Evolutionary conservation across 2,888 invertebrate genomes (phyloP).

Genomic region (Drosophila melanosoma): DNA sequence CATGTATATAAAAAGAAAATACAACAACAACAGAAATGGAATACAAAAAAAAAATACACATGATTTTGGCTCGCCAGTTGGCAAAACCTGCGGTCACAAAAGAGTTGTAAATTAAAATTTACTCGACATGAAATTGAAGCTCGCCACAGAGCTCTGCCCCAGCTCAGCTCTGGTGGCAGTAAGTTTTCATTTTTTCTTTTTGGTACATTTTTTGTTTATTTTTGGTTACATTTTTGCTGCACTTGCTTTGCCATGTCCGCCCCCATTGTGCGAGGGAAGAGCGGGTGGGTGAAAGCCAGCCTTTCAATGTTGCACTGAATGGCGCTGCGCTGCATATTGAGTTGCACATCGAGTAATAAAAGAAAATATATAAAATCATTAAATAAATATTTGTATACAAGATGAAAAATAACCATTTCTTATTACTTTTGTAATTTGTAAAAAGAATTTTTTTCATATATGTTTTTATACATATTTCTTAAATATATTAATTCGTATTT

Average conservation of each 20-base stretch:
- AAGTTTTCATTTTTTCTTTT: slow-evolving; percentile 20
- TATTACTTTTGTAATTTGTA: not conserved
- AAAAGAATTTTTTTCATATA: not conserved
- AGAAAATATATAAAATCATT: too few species aligned
- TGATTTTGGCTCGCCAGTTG: slow-evolving; percentile 64
- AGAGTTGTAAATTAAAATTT: slow-evolving; percentile 80
- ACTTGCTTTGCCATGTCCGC: slow-evolving; percentile 43
- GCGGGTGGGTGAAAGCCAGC: not conserved
- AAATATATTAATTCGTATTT: not conserved
- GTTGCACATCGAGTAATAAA: slow-evolving; percentile 12
- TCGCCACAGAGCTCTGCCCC: slow-evolving; percentile 14
- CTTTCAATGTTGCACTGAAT: slow-evolving; percentile 34
- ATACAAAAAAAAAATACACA: slow-evolving; percentile 11
- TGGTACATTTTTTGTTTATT: not conserved
- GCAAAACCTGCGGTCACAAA: slow-evolving; percentile 73
- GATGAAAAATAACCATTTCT: not conserved
- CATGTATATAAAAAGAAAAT: slow-evolving; percentile 30
- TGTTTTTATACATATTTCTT: too few species aligned
- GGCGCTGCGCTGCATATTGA: slow-evolving; percentile 34
- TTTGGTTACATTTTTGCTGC: slow-evolving; percentile 31
- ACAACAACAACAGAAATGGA: slow-evolving; percentile 4
- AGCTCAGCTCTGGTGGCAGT: slow-evolving; percentile 8
- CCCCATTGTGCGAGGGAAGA: slow-evolving; percentile 3
- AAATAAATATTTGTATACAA: not conserved
- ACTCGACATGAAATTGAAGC: slow-evolving; percentile 75